Evolutionary conservation across 2,888 invertebrate genomes (phyloP), one percentile per base, ranked within the genome.

Genomic region (Amphipoea lucens): DNA sequence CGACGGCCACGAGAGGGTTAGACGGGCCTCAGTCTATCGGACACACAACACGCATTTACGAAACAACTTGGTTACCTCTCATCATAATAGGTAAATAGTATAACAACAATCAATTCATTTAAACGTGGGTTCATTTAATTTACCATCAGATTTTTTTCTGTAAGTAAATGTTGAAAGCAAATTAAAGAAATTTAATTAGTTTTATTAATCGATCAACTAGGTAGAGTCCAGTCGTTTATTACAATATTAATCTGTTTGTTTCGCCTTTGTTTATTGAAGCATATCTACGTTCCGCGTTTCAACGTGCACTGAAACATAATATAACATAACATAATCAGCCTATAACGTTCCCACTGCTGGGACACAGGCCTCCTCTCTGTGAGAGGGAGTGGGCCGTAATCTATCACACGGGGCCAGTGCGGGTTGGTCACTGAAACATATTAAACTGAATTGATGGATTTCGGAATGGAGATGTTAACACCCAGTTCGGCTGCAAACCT

Each of bases 1-100:
- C 93, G 91, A 79, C 89, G 81, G 87, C 93, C 93, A 86, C 94
- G 91, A 91, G 92, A 92, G 92, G 91, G 90, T 88, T 87, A 86
- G 66, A 76, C 71, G 78, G 74, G 81, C 84, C 84, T 82, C 88
- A 72, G 87, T 90, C 86, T 88, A 85, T 89, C 84, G 92, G 92
- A 92, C 92, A 91, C 89, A 88, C 88, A 88, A 92, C 92, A 90
- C 89, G 90, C 90, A 93, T 91, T 90, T 86, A 90, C 90, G 88
- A 91, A 91, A 90, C 90, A 91, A 90, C 83, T 79, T 68, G 81
- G 65, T 72, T 74, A 82, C 62, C 72, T 70, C 68, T 48, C 14
- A 60, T 82, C 79, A 85, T 74, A 79, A 82, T 68, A n/a, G 42
- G 14, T 74, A 65, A 63, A 45, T 42, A 48, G 12, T 57, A 60